Base-by-base conservation (phyloP, 2,797 vertebrate species). In the Anabacerthia variegaticeps region DNA sequence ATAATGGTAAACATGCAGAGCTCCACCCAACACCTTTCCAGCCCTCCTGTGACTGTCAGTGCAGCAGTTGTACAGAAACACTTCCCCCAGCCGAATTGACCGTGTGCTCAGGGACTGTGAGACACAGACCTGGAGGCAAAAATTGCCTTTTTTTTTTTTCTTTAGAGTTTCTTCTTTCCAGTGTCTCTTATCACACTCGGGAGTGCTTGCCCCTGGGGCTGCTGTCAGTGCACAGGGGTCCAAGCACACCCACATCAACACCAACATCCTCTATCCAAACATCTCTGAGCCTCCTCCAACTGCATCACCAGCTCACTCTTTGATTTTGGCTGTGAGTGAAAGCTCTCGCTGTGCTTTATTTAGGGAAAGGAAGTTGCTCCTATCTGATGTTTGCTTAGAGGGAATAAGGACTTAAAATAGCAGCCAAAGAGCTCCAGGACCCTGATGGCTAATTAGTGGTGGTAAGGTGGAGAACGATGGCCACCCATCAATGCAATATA, bases 211-310 rank as follows among this genome's bases (percentile, higher is more conserved):
- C 11, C 21, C 48, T 22, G 20, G 14, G 28, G 41, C 46, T 0
- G 4, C 61, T 19, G 37, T 10, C 21, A 46, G 13, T 7, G 6
- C 14, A 2, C 3, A 4, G 0, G 3, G 30, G 69, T 6, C 0
- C 1, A 6, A 24, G 48, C 34, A 1, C 32, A 6, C 22, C 54
- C 56, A 3, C 14, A 1, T 55, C 14, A 7, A 3, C 14, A 1
- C 63, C 14, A 7, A 3, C 73, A 27, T 44, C 37, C 19, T 4
- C 2, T 2, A 7, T 2, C 67, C 85, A 20, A 3, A 48, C 21
- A 8, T 2, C 62, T 7, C 91, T 1, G 8, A 51, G 74, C 89
- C 56, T 27, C 23, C 0, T 10, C 26, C 34, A 10, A 1, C 39
- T 26, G n/a, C 14, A 0, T 30, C 48, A 37, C 43, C 39, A 14